These are phyloP conservation scores for Heteractis magnifica DNA, from an alignment of 92 coral and sea anemone species.

Conservation along the genomic window DNA sequence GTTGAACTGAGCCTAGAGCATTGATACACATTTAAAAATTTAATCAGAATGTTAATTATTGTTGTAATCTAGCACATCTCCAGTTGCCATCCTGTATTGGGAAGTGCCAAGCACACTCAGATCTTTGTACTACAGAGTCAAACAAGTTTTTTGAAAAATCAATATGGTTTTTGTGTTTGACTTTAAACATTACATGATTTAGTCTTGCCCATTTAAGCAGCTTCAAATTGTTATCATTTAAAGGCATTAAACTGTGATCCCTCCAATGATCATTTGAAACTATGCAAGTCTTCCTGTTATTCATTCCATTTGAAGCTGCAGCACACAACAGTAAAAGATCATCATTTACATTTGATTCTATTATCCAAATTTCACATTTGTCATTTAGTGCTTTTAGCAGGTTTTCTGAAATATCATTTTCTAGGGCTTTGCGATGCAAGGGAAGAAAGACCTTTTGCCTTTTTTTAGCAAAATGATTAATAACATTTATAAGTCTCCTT, in stretches of 20 bases:
- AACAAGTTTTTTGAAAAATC: constrained; percentile 49
- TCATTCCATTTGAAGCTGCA: constrained; percentile 73
- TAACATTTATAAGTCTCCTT: constrained; percentile 45
- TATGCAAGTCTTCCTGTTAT: constrained; percentile 43
- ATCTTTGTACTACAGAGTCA: constrained; percentile 87
- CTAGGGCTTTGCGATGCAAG: constrained; percentile 51
- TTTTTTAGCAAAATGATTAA: constrained; percentile 48
- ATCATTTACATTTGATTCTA: constrained; percentile 49
- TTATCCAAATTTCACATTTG: constrained; percentile 29
- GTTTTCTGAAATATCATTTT: constrained; percentile 41
- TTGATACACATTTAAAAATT: too few relatives aligned
- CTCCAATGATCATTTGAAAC: constrained; percentile 82
- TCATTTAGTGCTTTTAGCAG: constrained; percentile 38
- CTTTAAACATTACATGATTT: constrained; percentile 63
- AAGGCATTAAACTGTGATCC: constrained; percentile 81
- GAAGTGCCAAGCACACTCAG: constrained; percentile 79
- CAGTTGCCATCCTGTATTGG: constrained; percentile 74
- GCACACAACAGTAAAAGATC: constrained; percentile 87
- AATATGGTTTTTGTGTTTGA: constrained; percentile 35
- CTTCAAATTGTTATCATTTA: constrained; percentile 51
- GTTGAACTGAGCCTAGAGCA: background rate
- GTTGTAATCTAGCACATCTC: constrained; percentile 63
- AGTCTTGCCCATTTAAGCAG: constrained; percentile 83
- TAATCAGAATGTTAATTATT: background rate
- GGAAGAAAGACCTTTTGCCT: constrained; percentile 71